Percentiles rank a stretch among this genome's conserved stretches.
Conservation (phyloP, 92 coral and sea anemone genomes). For the Phenganax marumi region DNA sequence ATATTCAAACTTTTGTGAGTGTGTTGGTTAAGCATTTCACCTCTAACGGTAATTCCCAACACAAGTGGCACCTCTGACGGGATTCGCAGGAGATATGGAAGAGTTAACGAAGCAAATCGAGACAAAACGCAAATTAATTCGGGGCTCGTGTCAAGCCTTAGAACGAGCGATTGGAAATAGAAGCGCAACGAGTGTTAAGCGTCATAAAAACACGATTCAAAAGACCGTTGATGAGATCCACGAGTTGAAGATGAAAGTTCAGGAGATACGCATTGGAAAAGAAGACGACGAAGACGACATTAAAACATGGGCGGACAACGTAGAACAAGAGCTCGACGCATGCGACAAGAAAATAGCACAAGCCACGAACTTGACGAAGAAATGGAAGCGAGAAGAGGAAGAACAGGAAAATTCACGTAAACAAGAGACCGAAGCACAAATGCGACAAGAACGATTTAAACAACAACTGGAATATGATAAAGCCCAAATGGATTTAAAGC, state of each 20-base stretch:
- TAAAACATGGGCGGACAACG: constrained; percentile 3
- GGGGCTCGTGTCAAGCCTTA: not conserved
- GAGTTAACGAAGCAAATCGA: not conserved
- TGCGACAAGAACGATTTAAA: constrained; percentile 18
- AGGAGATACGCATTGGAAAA: constrained; percentile 8
- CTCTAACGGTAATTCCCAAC: too few species aligned
- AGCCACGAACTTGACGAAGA: constrained; percentile 7
- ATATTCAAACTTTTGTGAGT: too few species aligned
- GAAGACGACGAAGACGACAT: constrained; percentile 10
- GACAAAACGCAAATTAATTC: not conserved
- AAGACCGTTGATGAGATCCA: constrained; percentile 9
- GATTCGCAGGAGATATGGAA: not conserved
- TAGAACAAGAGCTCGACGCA: not conserved
- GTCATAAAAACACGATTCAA: not conserved
- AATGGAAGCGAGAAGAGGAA: constrained; percentile 26
- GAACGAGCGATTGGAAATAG: not conserved
- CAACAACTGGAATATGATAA: constrained; percentile 36
- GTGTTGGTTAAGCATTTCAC: too few species aligned
- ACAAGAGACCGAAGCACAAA: not conserved
- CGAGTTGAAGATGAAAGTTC: constrained; percentile 40
- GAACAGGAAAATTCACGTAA: constrained; percentile 19
- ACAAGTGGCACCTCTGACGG: not conserved
- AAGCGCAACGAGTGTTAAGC: not conserved
- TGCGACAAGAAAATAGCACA: not conserved
- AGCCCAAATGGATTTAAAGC: not conserved